Base-by-base conservation (phyloP, 2,113 vertebrate genomes). In the Perognathus longimembris region DNA sequence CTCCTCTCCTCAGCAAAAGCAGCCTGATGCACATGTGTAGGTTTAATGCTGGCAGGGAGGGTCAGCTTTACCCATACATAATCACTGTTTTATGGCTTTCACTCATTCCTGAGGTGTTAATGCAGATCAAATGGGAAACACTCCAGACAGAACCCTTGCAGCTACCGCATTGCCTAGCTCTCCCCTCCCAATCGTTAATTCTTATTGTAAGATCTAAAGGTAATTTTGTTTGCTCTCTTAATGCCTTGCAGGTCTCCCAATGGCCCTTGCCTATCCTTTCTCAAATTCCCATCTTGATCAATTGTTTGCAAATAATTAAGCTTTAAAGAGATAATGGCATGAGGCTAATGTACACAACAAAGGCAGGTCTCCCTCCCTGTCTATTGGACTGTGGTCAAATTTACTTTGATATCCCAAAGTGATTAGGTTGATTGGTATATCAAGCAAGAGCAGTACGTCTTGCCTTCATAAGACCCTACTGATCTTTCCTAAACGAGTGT, bases 281-380 rank as follows among this genome's bases (percentile, higher is more conserved):
- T 98, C 97, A 97, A 97, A 97, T 98, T 98, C 98, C 98, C 98
- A 97, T 98, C 97, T 97, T 98, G 98, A 98, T 98, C 98, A 98
- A 98, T 98, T 98, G 98, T 98, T 98, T 98, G 98, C 98, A 98
- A 98, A 98, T 98, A 98, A 98, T 98, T 98, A 98, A 98, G 98
- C 98, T 98, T 98, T 98, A 98, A 98, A 98, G 97, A 98, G 98
- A 98, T 98, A 98, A 98, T 98, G 97, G 97, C 97, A 95, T 85
- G 97, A 97, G 94, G 97, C 97, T 98, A 98, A 98, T 98, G 98
- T 97, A 98, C 96, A 98, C 97, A 97, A 96, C 97, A 97, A 97
- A 98, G 96, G 96, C 80, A 97, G 97, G 97, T 97, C 96, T 98
- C 97, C 70, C 96, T 98, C 95, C 74, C 88, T 96, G 89, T 97